Base-by-base conservation (phyloP, 2,113 vertebrate species). In the Morone chrysops region DNA sequence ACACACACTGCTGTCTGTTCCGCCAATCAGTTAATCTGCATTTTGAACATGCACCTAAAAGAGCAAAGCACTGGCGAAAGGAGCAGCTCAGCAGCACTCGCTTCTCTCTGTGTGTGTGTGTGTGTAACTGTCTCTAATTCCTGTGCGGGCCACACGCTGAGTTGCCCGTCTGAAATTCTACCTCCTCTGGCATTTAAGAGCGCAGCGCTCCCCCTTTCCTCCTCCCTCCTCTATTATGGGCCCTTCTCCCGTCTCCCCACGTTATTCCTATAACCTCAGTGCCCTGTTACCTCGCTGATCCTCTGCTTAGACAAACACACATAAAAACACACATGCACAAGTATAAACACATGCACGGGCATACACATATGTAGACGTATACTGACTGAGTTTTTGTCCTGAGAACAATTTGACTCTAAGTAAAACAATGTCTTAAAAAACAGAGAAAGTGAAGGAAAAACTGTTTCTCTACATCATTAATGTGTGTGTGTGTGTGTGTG, bases 101-200 rank as follows among this genome's bases (percentile, higher is more conserved):
- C 81, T 75, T 70, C 67, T 60, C n/a, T n/a, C n/a, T n/a, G 78
- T 80, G 83, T 38, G 60, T 48, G 80, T 48, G 71, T 78, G 87
- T 85, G 87, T 85, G 78, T 78, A 65, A 84, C 86, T 84, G 85
- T 92, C 85, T 93, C 86, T 91, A 91, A 93, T 90, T 91, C 90
- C 90, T 91, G 89, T 62, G 84, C 90, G 56, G 93, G 93, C 94
- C 95, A 94, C 94, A 95, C 87, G 93, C 94, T 90, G 93, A 87
- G 93, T 80, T 83, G 90, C 81, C 89, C 87, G 91, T 92, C 94
- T 93, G 93, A 94, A 92, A 94, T 94, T 91, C 89, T 88, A 94
- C 90, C 93, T 94, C 91, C 92, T 90, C 90, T 91, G 90, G 94
- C 90, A 93, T 92, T 94, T 93, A 90, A 92, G 87, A 92, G 91